Evolutionary conservation across 2,113 vertebrate species (phyloP).

Genomic region (Melanerpes formicivorus): DNA sequence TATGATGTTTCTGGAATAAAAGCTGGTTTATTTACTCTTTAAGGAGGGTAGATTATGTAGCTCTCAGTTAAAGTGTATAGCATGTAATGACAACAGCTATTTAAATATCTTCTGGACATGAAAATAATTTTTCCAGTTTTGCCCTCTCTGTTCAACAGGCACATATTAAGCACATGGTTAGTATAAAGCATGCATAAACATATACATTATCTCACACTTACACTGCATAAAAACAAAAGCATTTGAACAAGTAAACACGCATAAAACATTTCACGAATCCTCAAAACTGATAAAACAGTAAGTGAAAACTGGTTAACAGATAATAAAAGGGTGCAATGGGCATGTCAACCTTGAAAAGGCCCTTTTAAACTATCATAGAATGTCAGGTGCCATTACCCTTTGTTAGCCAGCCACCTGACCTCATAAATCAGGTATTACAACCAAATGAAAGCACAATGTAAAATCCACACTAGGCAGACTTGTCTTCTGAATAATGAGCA

Average conservation of each 20-base stretch:
- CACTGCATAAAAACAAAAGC: not conserved
- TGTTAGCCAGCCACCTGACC: constrained; percentile 18
- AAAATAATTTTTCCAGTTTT: not conserved
- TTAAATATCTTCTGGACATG: not conserved
- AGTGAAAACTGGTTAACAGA: not conserved
- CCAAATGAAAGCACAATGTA: not conserved
- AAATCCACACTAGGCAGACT: not conserved
- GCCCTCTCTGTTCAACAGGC: not conserved
- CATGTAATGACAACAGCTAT: not conserved
- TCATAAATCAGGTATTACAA: constrained; percentile 18
- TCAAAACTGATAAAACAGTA: not conserved
- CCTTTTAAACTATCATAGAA: not conserved
- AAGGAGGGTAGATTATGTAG: not conserved
- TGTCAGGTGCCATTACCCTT: constrained; percentile 27
- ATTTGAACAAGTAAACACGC: not conserved
- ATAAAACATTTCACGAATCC: not conserved
- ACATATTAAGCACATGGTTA: not conserved
- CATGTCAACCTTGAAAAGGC: constrained; percentile 41
- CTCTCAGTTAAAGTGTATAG: not conserved
- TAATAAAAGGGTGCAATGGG: not conserved
- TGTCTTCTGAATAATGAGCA: not conserved
- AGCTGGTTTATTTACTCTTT: not conserved
- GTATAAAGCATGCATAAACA: not conserved
- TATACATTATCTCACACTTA: not conserved
- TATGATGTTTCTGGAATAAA: constrained; percentile 7